Percentiles rank a stretch among this genome's conserved stretches.
These are phyloP conservation scores for Nymphicus hollandicus DNA, from an alignment of 2,113 vertebrate species.

Conservation along the genomic window DNA sequence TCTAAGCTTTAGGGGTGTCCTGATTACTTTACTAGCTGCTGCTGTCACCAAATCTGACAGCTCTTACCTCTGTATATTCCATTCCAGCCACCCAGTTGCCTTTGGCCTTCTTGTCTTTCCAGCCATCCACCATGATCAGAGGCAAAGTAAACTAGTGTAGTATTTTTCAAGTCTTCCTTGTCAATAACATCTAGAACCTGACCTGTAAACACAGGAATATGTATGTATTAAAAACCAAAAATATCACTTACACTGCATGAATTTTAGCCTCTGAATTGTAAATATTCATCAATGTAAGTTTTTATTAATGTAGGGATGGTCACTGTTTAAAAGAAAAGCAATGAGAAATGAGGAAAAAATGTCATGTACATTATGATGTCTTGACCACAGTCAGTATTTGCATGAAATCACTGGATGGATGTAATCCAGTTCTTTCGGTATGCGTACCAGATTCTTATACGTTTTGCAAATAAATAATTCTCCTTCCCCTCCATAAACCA, in stretches of 20 bases:
- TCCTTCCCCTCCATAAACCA: background rate
- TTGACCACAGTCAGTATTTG: background rate
- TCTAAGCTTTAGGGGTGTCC: background rate
- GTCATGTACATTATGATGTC: background rate
- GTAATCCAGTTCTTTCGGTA: background rate
- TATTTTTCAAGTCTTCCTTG: constrained; percentile 73
- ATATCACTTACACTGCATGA: background rate
- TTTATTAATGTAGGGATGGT: background rate
- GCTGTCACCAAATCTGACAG: background rate
- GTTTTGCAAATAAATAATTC: background rate
- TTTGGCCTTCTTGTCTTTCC: constrained; percentile 64
- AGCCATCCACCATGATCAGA: constrained; percentile 91
- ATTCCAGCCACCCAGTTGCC: constrained; percentile 73
- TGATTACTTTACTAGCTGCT: background rate
- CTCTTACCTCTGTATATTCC: constrained; percentile 85
- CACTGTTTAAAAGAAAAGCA: background rate
- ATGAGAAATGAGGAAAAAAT: background rate
- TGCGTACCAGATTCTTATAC: background rate
- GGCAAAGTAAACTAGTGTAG: constrained; percentile 85
- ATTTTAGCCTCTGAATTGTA: background rate
- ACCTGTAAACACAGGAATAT: constrained; percentile 66
- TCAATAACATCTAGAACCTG: constrained; percentile 77
- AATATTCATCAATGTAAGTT: background rate
- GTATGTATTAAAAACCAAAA: background rate
- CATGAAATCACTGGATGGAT: background rate